A percentile compares a stretch with the other conserved stretches of the same genome.
phyloP scores from a whole-genome alignment of 1,140 invertebrate genomes.

The Cephus cinctus region DNA sequence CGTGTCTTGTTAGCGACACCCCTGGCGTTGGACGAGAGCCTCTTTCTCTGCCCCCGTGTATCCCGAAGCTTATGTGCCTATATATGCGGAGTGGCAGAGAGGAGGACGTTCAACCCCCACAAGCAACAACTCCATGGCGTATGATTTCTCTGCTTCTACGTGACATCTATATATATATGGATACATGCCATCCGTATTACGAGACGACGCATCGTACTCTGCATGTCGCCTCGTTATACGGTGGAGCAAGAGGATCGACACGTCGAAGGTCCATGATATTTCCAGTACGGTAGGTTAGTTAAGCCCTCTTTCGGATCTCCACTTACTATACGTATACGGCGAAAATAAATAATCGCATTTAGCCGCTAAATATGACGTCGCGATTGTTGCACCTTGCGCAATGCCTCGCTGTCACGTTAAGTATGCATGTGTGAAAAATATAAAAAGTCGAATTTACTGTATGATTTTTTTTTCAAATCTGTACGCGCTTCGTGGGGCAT shows the following conservation, averaged over 20 bases:
- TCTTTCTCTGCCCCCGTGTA: constrained; percentile 36
- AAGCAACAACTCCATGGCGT: too few species aligned
- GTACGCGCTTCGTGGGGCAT: too few species aligned
- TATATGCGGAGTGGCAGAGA: constrained; percentile 23
- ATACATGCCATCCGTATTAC: constrained; percentile 3
- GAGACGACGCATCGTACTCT: not conserved
- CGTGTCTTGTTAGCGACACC: constrained; percentile 57
- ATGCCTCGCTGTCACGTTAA: too few species aligned
- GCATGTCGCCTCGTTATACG: constrained; percentile 32
- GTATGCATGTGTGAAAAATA: too few species aligned
- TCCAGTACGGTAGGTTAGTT: constrained; percentile 40
- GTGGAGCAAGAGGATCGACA: constrained; percentile 23
- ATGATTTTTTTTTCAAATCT: too few species aligned
- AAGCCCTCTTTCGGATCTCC: constrained; percentile 36
- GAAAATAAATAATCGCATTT: constrained; percentile 37
- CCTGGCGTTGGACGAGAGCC: constrained; percentile 52
- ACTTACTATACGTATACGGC: constrained; percentile 12
- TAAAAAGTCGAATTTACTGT: too few species aligned
- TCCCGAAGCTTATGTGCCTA: constrained; percentile 5
- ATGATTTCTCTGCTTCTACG: too few species aligned
- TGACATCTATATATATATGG: constrained; percentile 6
- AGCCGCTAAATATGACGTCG: constrained; percentile 1
- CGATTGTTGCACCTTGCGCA: constrained; percentile 8
- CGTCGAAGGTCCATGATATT: constrained; percentile 18
- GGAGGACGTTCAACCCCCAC: too few species aligned